phyloP scores from a whole-genome alignment of 2,888 invertebrate species.

The Amphipoea oculea region DNA sequence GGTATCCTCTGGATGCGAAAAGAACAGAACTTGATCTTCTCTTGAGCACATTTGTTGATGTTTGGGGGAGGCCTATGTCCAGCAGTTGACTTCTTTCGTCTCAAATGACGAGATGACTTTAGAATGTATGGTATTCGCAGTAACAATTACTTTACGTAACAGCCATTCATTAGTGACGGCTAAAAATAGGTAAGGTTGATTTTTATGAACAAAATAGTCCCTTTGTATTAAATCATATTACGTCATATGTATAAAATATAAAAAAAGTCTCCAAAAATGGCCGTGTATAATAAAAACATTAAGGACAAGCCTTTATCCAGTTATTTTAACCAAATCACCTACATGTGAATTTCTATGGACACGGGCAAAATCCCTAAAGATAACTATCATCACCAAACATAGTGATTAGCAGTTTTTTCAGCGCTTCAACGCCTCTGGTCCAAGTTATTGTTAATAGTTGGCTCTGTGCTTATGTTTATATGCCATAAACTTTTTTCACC shows the following conservation, averaged over 20 bases:
- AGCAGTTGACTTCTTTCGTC: not conserved
- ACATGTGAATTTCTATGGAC: not conserved
- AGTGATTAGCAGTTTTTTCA: not conserved
- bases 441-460: constrained; percentile 45
- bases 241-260: not conserved
- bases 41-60: not conserved
- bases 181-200: not conserved
- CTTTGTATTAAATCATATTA: not conserved
- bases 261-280: not conserved
- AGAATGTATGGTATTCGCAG: not conserved
- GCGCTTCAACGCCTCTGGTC: not conserved
- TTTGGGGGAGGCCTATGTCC: not conserved
- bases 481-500: constrained; percentile 43
- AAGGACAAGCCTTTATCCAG: not conserved
- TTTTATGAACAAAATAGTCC: not conserved
- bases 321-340: not conserved
- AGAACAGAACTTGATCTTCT: no score
- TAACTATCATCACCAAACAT: not conserved
- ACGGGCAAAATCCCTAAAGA: not conserved
- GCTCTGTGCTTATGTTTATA: constrained; percentile 36
- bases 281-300: not conserved
- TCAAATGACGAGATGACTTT: not conserved
- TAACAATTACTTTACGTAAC: not conserved
- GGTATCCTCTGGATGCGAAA: no score
- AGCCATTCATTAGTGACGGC: not conserved